Conservation (phyloP, 2,113 vertebrate species). For the Solea solea region DNA sequence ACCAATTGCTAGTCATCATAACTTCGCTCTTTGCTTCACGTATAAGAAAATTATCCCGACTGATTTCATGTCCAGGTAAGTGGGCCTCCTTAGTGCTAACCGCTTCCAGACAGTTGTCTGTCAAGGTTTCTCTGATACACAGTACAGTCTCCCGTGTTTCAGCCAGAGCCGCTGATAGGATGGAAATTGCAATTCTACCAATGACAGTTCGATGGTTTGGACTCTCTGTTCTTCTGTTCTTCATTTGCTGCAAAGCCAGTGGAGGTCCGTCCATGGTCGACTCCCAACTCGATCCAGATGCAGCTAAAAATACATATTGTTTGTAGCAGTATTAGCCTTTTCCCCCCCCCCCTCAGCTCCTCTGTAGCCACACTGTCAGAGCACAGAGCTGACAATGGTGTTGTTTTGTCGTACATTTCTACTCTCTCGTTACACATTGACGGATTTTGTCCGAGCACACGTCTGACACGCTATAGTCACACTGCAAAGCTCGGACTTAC, state of each 20-base stretch:
- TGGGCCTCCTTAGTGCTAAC: constrained; percentile 74
- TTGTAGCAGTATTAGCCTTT: constrained; percentile 76
- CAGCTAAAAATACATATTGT: constrained; percentile 69
- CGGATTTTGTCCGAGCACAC: constrained; percentile 66
- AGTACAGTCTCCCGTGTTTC: constrained; percentile 28
- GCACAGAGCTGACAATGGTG: constrained; percentile 82
- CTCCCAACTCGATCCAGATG: constrained; percentile 93
- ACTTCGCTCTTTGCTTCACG: constrained; percentile 76
- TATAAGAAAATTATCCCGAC: constrained; percentile 80
- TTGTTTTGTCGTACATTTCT: constrained; percentile 80
- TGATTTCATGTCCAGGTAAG: constrained; percentile 87
- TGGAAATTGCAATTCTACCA: constrained; percentile 82
- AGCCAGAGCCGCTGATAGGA: constrained; percentile 75
- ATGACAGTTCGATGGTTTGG: constrained; percentile 91
- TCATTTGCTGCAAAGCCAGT: constrained; percentile 88
- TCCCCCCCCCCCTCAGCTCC: constrained; percentile 75
- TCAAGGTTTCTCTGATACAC: constrained; percentile 75
- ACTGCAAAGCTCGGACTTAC: constrained; percentile 16
- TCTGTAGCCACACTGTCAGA: constrained; percentile 80
- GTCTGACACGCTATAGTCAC: constrained; percentile 79
- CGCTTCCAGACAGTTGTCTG: constrained; percentile 79
- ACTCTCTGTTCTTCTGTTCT: constrained; percentile 91
- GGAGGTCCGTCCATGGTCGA: constrained; percentile 83
- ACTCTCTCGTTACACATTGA: constrained; percentile 77
- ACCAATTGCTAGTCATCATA: constrained; percentile 82